Evolutionary conservation across 2,797 vertebrate species (phyloP), one percentile per base, ranked within the genome.

Genomic region (Aplochiton taeniatus): DNA sequence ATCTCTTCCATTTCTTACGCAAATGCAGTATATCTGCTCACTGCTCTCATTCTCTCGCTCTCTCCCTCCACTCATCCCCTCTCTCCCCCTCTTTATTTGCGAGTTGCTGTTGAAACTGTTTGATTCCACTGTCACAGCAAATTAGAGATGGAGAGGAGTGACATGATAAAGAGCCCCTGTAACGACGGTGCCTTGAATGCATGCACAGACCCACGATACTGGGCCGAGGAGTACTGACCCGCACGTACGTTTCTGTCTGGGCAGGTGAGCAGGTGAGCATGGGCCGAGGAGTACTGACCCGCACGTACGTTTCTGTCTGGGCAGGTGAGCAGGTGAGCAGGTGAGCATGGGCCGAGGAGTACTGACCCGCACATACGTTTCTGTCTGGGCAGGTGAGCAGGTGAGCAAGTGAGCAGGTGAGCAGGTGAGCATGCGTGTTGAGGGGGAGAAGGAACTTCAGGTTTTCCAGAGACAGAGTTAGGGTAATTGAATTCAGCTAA

Each of bases 301-400:
- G 83, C 54, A 82, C 79, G 75, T 61, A 66, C 65, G 17, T 9
- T 56, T 65, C 71, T 58, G 66, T 63, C 61, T 66, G 4, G 0
- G 61, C 63, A 69, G 69, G 31, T 6, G 31, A 3, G 31, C 31
- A 6, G 2, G 31, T 31, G 31, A n/a, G n/a, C n/a, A n/a, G n/a
- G n/a, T n/a, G n/a, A n/a, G n/a, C n/a, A n/a, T 14, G 31, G 73
- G 70, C 75, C 65, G 68, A 52, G 66, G 58, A 18, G 58, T 17
- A 43, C 45, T 60, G 84, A 85, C 87, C 83, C 81, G 83, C 54
- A 82, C 79, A 75, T 61, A 66, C 65, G 17, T 9, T 56, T 65
- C 71, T 58, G 66, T 63, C 61, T 66, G 4, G 0, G 61, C 63
- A 69, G 69, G 31, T 6, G 31, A 3, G 31, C 31, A 6, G 2